phyloP scores from a whole-genome alignment of 2,888 invertebrate genomes.

The Cephus pulcher region DNA sequence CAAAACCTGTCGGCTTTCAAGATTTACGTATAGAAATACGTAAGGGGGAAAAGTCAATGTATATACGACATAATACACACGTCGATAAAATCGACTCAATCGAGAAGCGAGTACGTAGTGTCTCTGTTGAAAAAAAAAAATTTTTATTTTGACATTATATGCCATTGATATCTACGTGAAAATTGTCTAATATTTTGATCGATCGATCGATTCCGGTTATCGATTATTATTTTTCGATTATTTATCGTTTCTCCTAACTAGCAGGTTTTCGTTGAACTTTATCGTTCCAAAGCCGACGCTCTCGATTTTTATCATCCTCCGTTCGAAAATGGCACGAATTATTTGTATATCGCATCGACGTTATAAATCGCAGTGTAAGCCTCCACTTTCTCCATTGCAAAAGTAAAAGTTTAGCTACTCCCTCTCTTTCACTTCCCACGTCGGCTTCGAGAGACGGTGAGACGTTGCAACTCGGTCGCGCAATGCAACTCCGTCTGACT shows the following conservation, averaged over 20 bases:
- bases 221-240: too few relatives aligned
- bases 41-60: neutral
- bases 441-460: neutral
- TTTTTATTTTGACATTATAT: too few relatives aligned
- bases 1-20: slow-evolving; percentile 35
- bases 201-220: too few relatives aligned
- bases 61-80: neutral
- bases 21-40: neutral
- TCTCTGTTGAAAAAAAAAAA: neutral
- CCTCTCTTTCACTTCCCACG: neutral
- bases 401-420: slow-evolving; percentile 55
- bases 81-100: neutral
- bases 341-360: neutral
- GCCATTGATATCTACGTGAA: neutral
- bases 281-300: neutral
- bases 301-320: neutral
- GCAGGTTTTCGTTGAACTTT: neutral
- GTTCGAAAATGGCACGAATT: neutral
- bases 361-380: slow-evolving; percentile 36
- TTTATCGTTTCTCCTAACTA: too few relatives aligned
- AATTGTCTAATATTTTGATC: neutral
- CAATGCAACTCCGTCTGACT: neutral
- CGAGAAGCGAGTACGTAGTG: neutral
- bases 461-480: neutral
- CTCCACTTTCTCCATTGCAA: slow-evolving; percentile 57